Evolutionary conservation across 2,888 invertebrate species (phyloP), one percentile per base, ranked within the genome.

Genomic region (Pammene aurita): DNA sequence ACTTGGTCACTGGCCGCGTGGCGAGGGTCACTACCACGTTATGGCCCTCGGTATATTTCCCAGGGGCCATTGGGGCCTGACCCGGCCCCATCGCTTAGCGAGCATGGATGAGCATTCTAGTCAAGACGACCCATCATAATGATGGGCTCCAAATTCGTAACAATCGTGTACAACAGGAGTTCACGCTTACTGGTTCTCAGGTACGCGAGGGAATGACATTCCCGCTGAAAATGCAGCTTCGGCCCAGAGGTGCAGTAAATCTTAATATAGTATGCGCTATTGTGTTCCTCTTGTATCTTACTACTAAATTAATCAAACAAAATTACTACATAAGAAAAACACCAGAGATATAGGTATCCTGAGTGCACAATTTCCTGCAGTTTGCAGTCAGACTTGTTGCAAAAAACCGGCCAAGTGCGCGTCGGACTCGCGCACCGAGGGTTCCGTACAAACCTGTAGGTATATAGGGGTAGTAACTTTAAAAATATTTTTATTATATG

Each of bases 191-290:
- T 54, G 54, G 54, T 34, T 54, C 5, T 11, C 5, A 7, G 9
- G n/a, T 34, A 34, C 6, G 52, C 26, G 52, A 10, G 11, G 52
- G 26, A 52, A 52, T 34, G 34, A 54, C 54, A 54, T 0, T 13
- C 54, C 54, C 54, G n/a, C 79, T 83, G 79, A 83, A 86, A 85
- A 86, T 87, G 86, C 84, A 83, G 78, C 79, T 79, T 74, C 74
- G 78, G 81, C 88, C 85, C 86, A 71, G 72, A 81, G 82, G 84
- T 84, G 78, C 80, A 84, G 78, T 91, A 87, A 87, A 90, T 91
- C 89, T 88, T 85, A 87, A 90, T 91, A 87, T 88, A 83, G 76
- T 66, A 73, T 73, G 72, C 72, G 70, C 67, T 72, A 69, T 60
- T 71, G 72, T 72, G 67, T 68, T 73, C 71, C 58, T 62, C 44